These are phyloP conservation scores for Cotesia glomerata DNA, from an alignment of 1,140 invertebrate genomes.

Conservation along the genomic window DNA sequence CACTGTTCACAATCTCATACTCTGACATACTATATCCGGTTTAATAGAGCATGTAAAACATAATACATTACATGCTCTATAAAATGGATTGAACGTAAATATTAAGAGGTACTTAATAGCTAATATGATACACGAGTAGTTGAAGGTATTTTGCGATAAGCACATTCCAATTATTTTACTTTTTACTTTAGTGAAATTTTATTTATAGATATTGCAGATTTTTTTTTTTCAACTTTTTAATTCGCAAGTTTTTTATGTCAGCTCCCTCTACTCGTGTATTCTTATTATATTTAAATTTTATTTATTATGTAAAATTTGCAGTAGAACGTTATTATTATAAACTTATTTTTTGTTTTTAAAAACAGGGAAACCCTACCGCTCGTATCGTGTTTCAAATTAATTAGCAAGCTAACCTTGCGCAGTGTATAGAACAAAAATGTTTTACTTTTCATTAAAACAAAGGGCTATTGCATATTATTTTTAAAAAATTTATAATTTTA, in stretches of 20 bases:
- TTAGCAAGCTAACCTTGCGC: conserved; percentile 37
- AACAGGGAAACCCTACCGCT: conserved; percentile 38
- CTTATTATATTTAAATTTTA: conserved; percentile 5
- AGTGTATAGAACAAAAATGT: conserved; percentile 22
- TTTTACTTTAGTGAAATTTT: neutral
- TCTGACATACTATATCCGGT: conserved; percentile 44
- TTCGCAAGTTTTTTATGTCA: neutral
- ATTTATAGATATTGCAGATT: neutral
- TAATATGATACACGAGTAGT: conserved; percentile 48
- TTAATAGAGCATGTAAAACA: conserved; percentile 60
- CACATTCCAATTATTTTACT: neutral
- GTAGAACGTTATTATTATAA: conserved; percentile 54
- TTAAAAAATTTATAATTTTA: neutral
- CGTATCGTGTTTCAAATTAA: conserved; percentile 36
- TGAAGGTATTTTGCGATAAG: conserved; percentile 30
- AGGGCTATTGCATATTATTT: no score
- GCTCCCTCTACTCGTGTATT: conserved; percentile 24
- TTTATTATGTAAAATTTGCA: conserved; percentile 58
- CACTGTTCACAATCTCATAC: conserved; percentile 10
- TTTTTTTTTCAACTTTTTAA: neutral
- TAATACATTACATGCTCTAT: conserved; percentile 58
- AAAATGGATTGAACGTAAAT: conserved; percentile 56
- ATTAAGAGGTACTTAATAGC: conserved; percentile 56
- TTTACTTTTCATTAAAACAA: neutral
- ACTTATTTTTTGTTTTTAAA: conserved; percentile 45